A percentile compares a stretch with the other conserved stretches of the same genome.
These are phyloP conservation scores for Yponomeuta sedellus DNA, from an alignment of 2,888 invertebrate species.

Conservation along the genomic window DNA sequence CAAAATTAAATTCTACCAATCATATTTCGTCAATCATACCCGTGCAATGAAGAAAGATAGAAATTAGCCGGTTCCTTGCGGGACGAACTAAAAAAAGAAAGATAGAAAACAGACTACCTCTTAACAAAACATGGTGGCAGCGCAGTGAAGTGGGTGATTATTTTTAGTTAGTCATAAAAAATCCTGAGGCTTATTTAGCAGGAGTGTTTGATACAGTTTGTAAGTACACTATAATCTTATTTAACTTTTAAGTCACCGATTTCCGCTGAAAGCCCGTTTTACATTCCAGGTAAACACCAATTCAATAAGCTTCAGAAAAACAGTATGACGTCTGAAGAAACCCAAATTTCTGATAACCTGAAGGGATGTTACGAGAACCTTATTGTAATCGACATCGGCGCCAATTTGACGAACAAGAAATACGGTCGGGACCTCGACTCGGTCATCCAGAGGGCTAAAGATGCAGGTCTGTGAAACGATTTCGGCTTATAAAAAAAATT, in stretches of 20 bases:
- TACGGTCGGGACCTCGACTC: conserved; percentile 94
- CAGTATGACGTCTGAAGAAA: conserved; percentile 71
- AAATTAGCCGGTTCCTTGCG: too few relatives aligned
- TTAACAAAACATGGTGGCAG: conserved; percentile 67
- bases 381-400: conserved; percentile 93
- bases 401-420: conserved; percentile 95
- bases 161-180: conserved; percentile 61
- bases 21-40: not conserved
- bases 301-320: conserved; percentile 66
- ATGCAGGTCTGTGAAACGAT: conserved; percentile 80
- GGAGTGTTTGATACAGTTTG: conserved; percentile 75
- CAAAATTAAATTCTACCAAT: not conserved
- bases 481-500: conserved; percentile 10
- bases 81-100: conserved; percentile 13
- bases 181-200: conserved; percentile 65
- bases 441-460: conserved; percentile 93
- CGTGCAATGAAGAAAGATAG: not conserved
- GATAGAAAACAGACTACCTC: conserved; percentile 16
- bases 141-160: conserved; percentile 62
- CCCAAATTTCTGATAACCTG: conserved; percentile 73
- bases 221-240: conserved; percentile 37
- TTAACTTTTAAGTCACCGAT: conserved; percentile 18
- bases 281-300: conserved; percentile 65
- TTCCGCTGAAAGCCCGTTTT: conserved; percentile 20
- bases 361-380: conserved; percentile 93